These are phyloP conservation scores for Cheilosia vulpina DNA, from an alignment of 2,888 invertebrate genomes.

Conservation along the genomic window DNA sequence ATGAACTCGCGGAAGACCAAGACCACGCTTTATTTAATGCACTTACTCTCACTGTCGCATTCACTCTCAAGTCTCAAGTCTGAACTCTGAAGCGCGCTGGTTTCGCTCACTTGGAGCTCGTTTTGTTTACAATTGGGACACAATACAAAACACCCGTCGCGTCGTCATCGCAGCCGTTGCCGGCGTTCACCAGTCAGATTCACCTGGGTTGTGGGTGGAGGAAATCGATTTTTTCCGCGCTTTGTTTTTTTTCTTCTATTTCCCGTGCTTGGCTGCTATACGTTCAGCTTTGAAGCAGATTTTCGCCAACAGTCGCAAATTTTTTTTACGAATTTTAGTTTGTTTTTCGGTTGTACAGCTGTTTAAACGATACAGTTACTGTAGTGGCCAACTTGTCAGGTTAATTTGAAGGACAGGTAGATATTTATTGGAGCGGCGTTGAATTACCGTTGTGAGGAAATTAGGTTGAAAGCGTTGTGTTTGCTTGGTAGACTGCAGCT, in stretches of 20 bases:
- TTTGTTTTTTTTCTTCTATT: conserved; percentile 9
- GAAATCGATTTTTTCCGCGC: conserved; percentile 69
- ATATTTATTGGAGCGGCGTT: conserved; percentile 64
- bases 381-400: conserved; percentile 61
- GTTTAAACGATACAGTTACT: conserved; percentile 65
- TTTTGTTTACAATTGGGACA: conserved; percentile 64
- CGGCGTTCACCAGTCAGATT: not conserved
- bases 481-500: conserved; percentile 47
- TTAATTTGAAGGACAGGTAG: conserved; percentile 61
- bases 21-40: conserved; percentile 4
- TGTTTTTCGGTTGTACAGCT: conserved; percentile 58
- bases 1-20: conserved; percentile 57
- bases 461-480: conserved; percentile 55
- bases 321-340: conserved; percentile 10
- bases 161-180: conserved; percentile 6
- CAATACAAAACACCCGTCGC: conserved; percentile 34
- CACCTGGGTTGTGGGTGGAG: conserved; percentile 34
- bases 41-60: conserved; percentile 34
- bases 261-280: conserved; percentile 19
- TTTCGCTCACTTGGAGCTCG: conserved; percentile 38
- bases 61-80: conserved; percentile 25
- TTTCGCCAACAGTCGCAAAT: conserved; percentile 36
- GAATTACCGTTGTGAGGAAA: conserved; percentile 64
- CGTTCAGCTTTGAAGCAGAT: conserved; percentile 37
- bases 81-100: conserved; percentile 15